Evolutionary conservation across 2,797 vertebrate species (phyloP).

Genomic region (Sebastes trivittatus): DNA sequence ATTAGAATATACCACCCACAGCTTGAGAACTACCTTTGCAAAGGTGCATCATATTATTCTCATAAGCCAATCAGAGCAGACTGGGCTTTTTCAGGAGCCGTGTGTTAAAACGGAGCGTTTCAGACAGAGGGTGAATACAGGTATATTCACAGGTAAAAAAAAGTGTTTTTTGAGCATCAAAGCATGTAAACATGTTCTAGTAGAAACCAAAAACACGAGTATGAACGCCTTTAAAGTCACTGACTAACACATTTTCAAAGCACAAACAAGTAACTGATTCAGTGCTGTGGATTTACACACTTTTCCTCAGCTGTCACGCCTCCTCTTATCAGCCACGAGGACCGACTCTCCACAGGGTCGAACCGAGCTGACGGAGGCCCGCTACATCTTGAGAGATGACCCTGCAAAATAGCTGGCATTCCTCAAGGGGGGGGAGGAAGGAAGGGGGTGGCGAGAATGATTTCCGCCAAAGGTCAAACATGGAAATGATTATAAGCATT

Average conservation of each 20-base stretch:
- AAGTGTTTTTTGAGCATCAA: too few species aligned
- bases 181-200: too few species aligned
- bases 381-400: constrained; percentile 40
- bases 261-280: background rate
- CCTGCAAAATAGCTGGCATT: constrained; percentile 60
- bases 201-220: rapidly evolving
- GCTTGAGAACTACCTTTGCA: too few species aligned
- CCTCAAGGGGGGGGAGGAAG: constrained; percentile 19
- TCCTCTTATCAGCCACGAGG: constrained; percentile 30
- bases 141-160: too few species aligned
- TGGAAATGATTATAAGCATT: constrained; percentile 64
- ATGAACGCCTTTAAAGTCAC: too few species aligned
- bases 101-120: too few species aligned
- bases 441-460: constrained; percentile 3
- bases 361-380: constrained; percentile 4
- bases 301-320: constrained; percentile 35
- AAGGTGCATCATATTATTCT: too few species aligned
- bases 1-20: too few species aligned
- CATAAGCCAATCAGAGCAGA: too few species aligned
- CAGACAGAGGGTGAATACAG: too few species aligned
- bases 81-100: too few species aligned
- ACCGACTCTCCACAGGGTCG: background rate
- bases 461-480: constrained; percentile 59
- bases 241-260: background rate
- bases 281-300: background rate